Base-by-base conservation (phyloP, 37 sponge, comb jelly and placozoan species). In the Eunapius fragilis region DNA sequence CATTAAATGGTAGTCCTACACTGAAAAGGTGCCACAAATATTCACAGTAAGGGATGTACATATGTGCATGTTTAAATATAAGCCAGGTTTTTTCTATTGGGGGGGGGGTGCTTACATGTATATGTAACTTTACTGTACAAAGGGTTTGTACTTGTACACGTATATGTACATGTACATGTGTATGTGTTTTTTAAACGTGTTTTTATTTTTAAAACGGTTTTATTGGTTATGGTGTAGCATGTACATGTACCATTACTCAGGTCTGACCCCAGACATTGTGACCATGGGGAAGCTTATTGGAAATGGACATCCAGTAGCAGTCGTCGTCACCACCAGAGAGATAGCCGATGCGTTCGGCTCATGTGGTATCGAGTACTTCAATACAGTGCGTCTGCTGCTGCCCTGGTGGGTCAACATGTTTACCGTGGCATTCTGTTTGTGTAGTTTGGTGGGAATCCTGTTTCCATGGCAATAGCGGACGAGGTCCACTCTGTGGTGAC, bases 371-470 rank as follows among this genome's bases (percentile, higher is more conserved):
- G 78, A 74, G 36, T 91, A 93, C 47, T 93, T 93, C 80, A 95
- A 93, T 48, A 93, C 94, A 37, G 93, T 95, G 47, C 79, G 90
- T 83, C 25, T 3, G 37, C 2, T 19, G 30, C 7, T 4, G 7
- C 47, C 4, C 47, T 45, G 9, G 7, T 45, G 47, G 4, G 47
- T 14, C 78, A 25, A 30, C 3, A 31, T 28, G 38, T 9, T 50
- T 69, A 35, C 28, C 12, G 31, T 6, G 7, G 23, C 47, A 11
- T 4, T 37, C 35, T 0, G 6, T 35, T 34, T 68, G 13, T 82
- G 4, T 79, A 96, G 96, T 93, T 85, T 90, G 96, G 96, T 2
- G 96, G 96, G 17, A 96, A 96, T 69, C 92, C 94, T 22, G 96
- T 96, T 2, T 96, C 96, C 10, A 90, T 89, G 92, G 93, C 94